Evolutionary conservation across 2,888 invertebrate species (phyloP), one percentile per base, ranked within the genome.

Genomic region (Ichneumoninae sp.): DNA sequence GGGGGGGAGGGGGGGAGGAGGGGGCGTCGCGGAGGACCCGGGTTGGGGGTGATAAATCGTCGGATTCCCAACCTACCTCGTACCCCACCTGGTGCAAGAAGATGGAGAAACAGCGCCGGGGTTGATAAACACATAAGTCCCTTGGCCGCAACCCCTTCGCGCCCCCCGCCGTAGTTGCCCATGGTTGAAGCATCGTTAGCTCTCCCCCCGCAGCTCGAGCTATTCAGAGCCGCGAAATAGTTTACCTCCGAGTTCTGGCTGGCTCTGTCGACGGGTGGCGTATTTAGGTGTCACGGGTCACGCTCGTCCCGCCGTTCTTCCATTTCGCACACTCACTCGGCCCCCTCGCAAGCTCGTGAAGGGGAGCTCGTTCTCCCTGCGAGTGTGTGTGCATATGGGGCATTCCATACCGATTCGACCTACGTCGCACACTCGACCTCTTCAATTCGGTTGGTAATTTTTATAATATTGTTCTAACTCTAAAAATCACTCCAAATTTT

Each of bases 151-250:
- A 30, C 50, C 54, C 62, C 50, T n/a, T 19, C 44, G 65, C 44
- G 50, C 60, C 33, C 19, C 13, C 13, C 44, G 16, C 4, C 16
- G 16, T 16, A 47, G 44, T 77, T 66, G 57, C 65, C 47, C 40
- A 47, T 66, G 57, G 72, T 68, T 89, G 87, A 89, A 89, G 90
- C 89, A 88, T 89, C 89, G 89, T 89, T 89, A 89, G 87, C 87
- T 80, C 72, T 65, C 82, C 82, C 72, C 62, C 19, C 19, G 52
- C 84, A 84, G 79, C 83, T 54, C 79, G 84, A 88, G 88, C 88
- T 87, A 90, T 90, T 90, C 90, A 89, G 77, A 80, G 82, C 85
- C 86, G 86, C 83, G 89, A 89, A 90, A 89, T 90, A 89, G 90
- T 89, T 90, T 89, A 89, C 86, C 80, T 86, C 57, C 47, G 72